Evolutionary conservation across 2,113 vertebrate species (phyloP), one percentile per base, ranked within the genome.

Genomic region (Hemicordylus capensis): DNA sequence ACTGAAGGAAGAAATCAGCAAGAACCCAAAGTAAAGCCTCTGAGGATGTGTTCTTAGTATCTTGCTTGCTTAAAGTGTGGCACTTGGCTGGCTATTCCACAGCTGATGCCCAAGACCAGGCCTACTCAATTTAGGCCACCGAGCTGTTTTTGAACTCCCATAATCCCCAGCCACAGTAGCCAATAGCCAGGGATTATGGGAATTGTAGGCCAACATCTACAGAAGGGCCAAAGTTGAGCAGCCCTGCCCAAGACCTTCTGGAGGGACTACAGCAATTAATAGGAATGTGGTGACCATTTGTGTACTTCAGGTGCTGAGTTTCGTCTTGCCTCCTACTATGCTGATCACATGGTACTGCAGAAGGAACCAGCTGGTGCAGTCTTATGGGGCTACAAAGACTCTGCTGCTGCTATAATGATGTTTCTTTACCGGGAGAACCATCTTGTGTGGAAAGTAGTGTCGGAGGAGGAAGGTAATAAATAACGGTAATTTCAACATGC

Each of bases 281-380:
- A 22, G 7, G 17, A 75, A 12, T 44, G 34, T 46, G 2, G 3
- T 66, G 42, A n/a, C 54, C 24, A 70, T 46, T 67, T 28, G 11
- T 91, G 46, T 83, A 56, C 92, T 90, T 54, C 83, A 98, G 97
- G 89, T 87, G 74, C 26, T 6, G 34, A 0, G 10, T 92, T 99
- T 26, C 10, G 91, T 42, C 98, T 98, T 81, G 98, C 98, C 0
- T 98, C 98, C 17, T 98, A 97, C 93, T 98, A 98, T 67, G 93
- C 94, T 0, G 81, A 97, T 85, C 96, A 97, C 94, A 98, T 98
- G 98, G 98, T 98, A 78, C 90, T 99, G 73, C 98, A 99, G 96
- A 97, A 94, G 95, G 94, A 95, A 73, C 98, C 98, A 0, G 93
- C 95, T 8, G 95, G 93, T 44, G 97, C 98, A 0, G 93, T 97